Conservation (phyloP, 1,140 invertebrate species). For the Drosophila baimaii region DNA sequence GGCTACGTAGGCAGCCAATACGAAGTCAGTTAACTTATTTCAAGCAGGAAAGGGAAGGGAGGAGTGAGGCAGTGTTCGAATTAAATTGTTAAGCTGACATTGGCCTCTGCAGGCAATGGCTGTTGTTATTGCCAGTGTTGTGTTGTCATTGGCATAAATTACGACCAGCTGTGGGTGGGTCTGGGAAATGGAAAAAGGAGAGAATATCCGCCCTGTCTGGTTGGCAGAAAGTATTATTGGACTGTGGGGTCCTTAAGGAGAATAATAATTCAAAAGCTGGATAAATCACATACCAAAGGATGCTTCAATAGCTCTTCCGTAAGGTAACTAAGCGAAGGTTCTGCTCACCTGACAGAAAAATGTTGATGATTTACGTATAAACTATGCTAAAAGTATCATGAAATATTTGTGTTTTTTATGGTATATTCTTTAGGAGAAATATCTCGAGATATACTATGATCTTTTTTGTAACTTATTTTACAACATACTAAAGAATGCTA, state of each 20-base stretch:
- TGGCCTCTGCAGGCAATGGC: slow-evolving; percentile 43
- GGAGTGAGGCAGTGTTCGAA: slow-evolving; percentile 39
- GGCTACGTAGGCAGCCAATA: slow-evolving; percentile 30
- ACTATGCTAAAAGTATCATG: neutral
- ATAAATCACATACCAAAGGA: slow-evolving; percentile 18
- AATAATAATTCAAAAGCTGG: slow-evolving; percentile 6
- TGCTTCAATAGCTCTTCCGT: neutral
- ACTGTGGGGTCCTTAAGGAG: neutral
- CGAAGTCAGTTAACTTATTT: slow-evolving; percentile 45
- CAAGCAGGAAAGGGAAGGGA: neutral
- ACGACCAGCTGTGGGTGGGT: slow-evolving; percentile 18
- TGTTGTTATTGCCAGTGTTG: slow-evolving; percentile 38
- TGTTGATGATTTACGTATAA: slow-evolving; percentile 1
- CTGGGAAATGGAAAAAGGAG: slow-evolving; percentile 11
- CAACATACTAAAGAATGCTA: too few relatives aligned
- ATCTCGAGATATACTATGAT: neutral
- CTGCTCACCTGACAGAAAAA: neutral
- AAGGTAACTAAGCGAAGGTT: neutral
- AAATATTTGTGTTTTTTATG: neutral
- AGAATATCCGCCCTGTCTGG: neutral
- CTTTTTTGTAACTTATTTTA: too few relatives aligned
- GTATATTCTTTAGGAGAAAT: neutral
- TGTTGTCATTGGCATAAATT: slow-evolving; percentile 58
- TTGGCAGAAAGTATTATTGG: slow-evolving; percentile 1
- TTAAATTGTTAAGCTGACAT: slow-evolving; percentile 68